phyloP scores from a whole-genome alignment of 2,113 vertebrate species.

The Microtus richardsoni region DNA sequence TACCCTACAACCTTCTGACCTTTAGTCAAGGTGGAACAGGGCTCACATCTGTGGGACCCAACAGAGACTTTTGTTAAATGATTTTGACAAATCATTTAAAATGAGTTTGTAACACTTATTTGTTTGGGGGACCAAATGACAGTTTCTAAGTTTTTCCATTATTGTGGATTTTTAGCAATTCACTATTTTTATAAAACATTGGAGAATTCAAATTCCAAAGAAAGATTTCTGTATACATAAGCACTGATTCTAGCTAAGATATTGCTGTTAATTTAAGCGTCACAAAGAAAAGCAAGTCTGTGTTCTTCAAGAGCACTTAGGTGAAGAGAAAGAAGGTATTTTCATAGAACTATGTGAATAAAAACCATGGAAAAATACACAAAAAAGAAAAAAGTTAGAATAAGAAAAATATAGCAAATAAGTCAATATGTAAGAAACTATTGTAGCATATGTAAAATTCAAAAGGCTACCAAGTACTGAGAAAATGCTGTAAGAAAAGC shows the following conservation, averaged over 20 bases:
- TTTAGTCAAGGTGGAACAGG: too few species aligned
- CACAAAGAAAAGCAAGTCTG: background rate
- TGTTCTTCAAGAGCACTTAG: background rate
- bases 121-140: background rate
- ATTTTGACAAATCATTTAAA: background rate
- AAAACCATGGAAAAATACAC: background rate
- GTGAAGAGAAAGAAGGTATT: background rate
- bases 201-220: background rate
- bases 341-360: background rate
- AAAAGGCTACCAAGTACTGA: background rate
- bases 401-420: background rate
- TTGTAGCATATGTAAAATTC: background rate
- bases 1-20: too few species aligned
- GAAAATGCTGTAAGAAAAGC: background rate
- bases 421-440: background rate
- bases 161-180: background rate
- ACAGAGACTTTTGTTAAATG: too few species aligned
- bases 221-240: background rate
- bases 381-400: rapidly evolving
- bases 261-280: background rate
- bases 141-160: background rate
- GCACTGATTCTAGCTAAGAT: background rate
- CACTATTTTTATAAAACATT: background rate
- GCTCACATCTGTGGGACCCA: too few species aligned
- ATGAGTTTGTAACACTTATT: background rate